Evolutionary conservation across 2,888 invertebrate species (phyloP).

Genomic region (Melanostoma scalare): DNA sequence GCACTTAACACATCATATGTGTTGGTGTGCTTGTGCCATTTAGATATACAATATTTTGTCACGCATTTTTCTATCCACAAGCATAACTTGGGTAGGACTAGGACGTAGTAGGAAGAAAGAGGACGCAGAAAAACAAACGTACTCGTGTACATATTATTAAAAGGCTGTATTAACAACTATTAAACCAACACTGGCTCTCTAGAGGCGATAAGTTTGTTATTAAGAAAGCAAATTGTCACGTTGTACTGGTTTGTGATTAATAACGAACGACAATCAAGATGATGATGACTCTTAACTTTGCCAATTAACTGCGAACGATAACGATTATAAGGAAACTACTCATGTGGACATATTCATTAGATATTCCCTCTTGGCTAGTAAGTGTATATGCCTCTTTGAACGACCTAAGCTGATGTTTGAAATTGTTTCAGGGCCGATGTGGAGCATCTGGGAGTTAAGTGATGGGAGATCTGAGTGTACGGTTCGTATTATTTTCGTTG

Average conservation of each 20-base stretch:
- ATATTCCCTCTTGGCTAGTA: slow-evolving; percentile 41
- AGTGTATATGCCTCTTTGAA: neutral
- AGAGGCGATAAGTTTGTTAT: slow-evolving; percentile 62
- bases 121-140: neutral
- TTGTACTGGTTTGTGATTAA: slow-evolving; percentile 40
- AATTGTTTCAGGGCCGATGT: too few species aligned
- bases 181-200: slow-evolving; percentile 24
- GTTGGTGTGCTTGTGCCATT: slow-evolving; percentile 27
- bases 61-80: slow-evolving; percentile 45
- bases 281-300: slow-evolving; percentile 56
- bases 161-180: slow-evolving; percentile 58
- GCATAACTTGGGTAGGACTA: neutral
- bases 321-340: slow-evolving; percentile 61
- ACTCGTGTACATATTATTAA: slow-evolving; percentile 17
- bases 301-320: slow-evolving; percentile 63
- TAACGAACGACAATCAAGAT: slow-evolving; percentile 30
- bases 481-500: too few species aligned
- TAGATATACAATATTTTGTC: slow-evolving; percentile 64
- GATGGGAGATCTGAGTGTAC: too few species aligned
- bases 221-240: slow-evolving; percentile 62
- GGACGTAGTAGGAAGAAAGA: neutral
- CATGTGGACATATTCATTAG: slow-evolving; percentile 61
- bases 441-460: too few species aligned
- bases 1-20: slow-evolving; percentile 36
- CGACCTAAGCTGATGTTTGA: neutral